Percentiles rank a stretch among this genome's conserved stretches.
Evolutionary conservation across 2,888 invertebrate species (phyloP).

Genomic region (Phlogophora meticulosa): DNA sequence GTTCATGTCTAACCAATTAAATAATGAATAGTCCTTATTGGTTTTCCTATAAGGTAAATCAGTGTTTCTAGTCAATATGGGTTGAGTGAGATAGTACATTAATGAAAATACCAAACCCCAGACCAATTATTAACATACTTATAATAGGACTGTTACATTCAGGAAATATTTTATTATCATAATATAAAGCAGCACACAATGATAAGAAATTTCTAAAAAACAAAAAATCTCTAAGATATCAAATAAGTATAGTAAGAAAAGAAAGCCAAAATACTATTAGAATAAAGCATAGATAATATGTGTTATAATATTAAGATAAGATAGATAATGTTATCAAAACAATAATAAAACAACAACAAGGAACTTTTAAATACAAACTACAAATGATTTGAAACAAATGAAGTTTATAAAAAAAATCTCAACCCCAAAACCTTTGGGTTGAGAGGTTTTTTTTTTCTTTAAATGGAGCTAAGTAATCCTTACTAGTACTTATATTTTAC

Average conservation of each 20-base stretch:
- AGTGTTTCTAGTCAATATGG: background rate
- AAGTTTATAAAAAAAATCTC: too few species aligned
- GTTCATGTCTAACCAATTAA: background rate
- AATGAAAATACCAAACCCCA: slow-evolving; percentile 3
- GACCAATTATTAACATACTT: too few species aligned
- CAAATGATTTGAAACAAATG: too few species aligned
- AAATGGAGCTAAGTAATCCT: too few species aligned
- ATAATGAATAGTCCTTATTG: background rate
- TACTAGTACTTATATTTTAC: too few species aligned
- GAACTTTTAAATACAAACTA: background rate
- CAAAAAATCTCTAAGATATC: background rate
- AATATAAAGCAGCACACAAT: too few species aligned
- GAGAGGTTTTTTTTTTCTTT: too few species aligned
- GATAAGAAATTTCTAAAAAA: too few species aligned
- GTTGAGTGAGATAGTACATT: background rate
- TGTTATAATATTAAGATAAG: background rate
- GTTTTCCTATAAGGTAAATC: background rate
- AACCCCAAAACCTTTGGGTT: too few species aligned
- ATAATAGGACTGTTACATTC: too few species aligned
- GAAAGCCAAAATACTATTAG: background rate
- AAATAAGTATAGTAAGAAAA: background rate
- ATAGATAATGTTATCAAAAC: slow-evolving; percentile 29
- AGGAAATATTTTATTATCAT: too few species aligned
- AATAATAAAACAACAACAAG: slow-evolving; percentile 22
- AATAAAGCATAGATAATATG: background rate